A percentile compares a stretch with the other conserved stretches of the same genome.
Evolutionary conservation across 2,888 invertebrate species (phyloP).

Genomic region (Apocheima hispidaria): DNA sequence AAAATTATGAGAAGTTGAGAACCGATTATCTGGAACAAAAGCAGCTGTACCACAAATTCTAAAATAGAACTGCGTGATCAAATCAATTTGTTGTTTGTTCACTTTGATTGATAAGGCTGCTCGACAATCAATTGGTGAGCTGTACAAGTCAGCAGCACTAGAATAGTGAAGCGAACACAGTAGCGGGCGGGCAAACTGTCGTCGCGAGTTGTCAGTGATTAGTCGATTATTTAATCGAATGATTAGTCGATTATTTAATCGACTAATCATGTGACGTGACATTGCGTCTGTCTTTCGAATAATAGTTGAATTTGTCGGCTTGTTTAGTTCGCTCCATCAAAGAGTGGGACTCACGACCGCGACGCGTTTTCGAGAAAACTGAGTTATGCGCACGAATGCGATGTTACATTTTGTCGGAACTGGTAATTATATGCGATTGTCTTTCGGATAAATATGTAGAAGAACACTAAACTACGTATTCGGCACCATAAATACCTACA

Average conservation of each 20-base stretch:
- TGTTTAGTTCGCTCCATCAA: slow-evolving; percentile 77
- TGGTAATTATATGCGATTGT: slow-evolving; percentile 40
- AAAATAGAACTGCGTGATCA: slow-evolving; percentile 38
- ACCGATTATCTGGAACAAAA: slow-evolving; percentile 14
- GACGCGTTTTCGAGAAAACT: slow-evolving; percentile 77
- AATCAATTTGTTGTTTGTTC: slow-evolving; percentile 45
- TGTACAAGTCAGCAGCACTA: slow-evolving; percentile 30
- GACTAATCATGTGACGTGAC: slow-evolving; percentile 47
- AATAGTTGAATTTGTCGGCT: slow-evolving; percentile 58
- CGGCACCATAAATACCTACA: background rate
- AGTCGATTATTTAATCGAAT: slow-evolving; percentile 61
- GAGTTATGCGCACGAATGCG: slow-evolving; percentile 75
- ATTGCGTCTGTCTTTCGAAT: slow-evolving; percentile 40
- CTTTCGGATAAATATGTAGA: slow-evolving; percentile 36
- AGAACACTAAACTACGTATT: slow-evolving; percentile 3
- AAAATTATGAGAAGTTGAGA: too few species aligned
- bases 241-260: slow-evolving; percentile 68
- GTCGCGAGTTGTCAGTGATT: slow-evolving; percentile 65
- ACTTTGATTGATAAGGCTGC: slow-evolving; percentile 42
- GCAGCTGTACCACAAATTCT: slow-evolving; percentile 26
- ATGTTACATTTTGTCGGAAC: slow-evolving; percentile 41
- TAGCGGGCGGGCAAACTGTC: slow-evolving; percentile 52
- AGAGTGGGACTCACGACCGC: slow-evolving; percentile 75
- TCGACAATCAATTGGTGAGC: slow-evolving; percentile 20
- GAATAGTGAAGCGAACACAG: slow-evolving; percentile 37